Evolutionary conservation across 2,113 vertebrate species (phyloP).

Genomic region (Cromileptes altivelis): DNA sequence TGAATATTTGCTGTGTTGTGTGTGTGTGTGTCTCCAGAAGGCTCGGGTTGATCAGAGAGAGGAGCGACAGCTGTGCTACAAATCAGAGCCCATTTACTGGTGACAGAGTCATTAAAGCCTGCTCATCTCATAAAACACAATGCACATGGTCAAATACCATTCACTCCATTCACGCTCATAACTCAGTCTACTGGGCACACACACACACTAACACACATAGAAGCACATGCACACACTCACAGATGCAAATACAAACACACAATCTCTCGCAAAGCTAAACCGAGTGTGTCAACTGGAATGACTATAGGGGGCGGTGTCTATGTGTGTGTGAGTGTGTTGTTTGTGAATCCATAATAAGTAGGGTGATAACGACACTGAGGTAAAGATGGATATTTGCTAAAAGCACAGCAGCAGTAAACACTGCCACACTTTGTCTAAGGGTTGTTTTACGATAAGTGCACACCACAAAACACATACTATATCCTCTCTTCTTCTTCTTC

Average conservation of each 20-base stretch:
- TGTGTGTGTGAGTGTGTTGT: constrained; percentile 25
- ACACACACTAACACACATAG: constrained; percentile 15
- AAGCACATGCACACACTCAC: constrained; percentile 22
- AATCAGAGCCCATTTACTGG: constrained; percentile 84
- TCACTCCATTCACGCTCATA: constrained; percentile 71
- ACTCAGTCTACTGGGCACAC: constrained; percentile 66
- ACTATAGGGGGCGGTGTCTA: constrained; percentile 17
- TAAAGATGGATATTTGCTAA: constrained; percentile 66
- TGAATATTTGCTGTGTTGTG: constrained; percentile 18
- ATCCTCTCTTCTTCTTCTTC: neutral
- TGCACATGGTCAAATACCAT: constrained; percentile 76
- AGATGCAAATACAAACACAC: constrained; percentile 40
- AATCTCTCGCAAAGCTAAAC: constrained; percentile 55
- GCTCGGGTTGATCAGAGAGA: constrained; percentile 72
- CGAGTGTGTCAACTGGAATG: constrained; percentile 56
- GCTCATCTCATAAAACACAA: constrained; percentile 84
- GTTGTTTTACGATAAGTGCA: constrained; percentile 75
- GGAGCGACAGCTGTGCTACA: constrained; percentile 80
- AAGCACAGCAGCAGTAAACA: constrained; percentile 70
- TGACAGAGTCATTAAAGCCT: constrained; percentile 85
- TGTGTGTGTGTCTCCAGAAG: constrained; percentile 60
- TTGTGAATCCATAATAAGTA: constrained; percentile 58
- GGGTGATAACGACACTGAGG: constrained; percentile 61
- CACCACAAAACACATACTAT: constrained; percentile 6
- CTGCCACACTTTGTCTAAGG: constrained; percentile 45